These are phyloP conservation scores for Acanthiza pusilla DNA, from an alignment of 2,797 vertebrate species.

Conservation along the genomic window DNA sequence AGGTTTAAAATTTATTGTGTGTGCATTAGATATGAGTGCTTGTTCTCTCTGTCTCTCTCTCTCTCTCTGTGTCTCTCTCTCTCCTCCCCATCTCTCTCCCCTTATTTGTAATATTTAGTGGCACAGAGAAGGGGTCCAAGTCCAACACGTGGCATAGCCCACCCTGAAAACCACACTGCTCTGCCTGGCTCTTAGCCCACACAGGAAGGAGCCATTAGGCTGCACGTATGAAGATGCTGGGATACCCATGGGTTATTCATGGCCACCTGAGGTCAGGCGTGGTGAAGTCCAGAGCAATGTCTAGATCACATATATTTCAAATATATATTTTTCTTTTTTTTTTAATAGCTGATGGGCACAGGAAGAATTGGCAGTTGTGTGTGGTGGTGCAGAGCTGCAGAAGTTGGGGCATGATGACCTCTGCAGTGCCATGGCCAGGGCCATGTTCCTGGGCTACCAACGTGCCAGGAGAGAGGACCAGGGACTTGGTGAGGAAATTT, in stretches of 20 bases:
- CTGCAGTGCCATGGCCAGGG: neutral
- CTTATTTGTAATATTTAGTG: neutral
- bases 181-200: neutral
- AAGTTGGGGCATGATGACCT: neutral
- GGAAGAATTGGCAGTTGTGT: neutral
- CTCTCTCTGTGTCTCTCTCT: neutral
- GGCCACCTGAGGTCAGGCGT: rapidly evolving
- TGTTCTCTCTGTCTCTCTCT: too few species aligned
- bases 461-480: neutral
- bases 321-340: neutral
- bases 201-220: rapidly evolving
- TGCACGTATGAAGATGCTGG: neutral
- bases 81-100: rapidly evolving
- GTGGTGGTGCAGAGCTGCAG: rapidly evolving
- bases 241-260: neutral
- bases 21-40: neutral
- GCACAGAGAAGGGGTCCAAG: neutral
- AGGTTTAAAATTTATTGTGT: neutral
- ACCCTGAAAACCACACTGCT: neutral
- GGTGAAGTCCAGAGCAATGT: neutral
- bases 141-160: neutral
- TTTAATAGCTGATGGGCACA: neutral
- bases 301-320: neutral
- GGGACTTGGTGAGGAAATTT: neutral
- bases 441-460: neutral